Percentiles rank a stretch among this genome's conserved stretches.
These are phyloP conservation scores for Festucalex cinctus DNA, from an alignment of 2,113 vertebrate species.

Conservation along the genomic window DNA sequence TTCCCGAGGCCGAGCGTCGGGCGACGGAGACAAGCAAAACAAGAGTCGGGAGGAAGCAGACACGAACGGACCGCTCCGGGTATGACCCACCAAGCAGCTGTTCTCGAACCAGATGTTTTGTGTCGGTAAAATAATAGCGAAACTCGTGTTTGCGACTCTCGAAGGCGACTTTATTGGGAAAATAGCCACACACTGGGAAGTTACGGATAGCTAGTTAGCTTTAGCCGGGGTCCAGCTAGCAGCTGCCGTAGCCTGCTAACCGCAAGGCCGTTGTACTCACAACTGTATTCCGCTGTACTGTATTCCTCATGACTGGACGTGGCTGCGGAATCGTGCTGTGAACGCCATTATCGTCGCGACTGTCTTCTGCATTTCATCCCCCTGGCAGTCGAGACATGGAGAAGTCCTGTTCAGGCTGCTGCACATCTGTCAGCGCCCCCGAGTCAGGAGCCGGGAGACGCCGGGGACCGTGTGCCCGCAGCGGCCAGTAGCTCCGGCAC, in stretches of 20 bases:
- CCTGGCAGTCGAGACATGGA: constrained; percentile 57
- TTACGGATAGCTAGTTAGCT: constrained; percentile 41
- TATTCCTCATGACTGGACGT: not conserved
- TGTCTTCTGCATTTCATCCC: not conserved
- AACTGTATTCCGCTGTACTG: not conserved
- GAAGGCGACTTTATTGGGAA: not conserved
- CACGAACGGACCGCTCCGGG: constrained; percentile 14
- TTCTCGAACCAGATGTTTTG: not conserved
- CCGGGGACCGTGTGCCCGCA: constrained; percentile 43
- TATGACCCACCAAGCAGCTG: not conserved
- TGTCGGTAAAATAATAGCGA: not conserved
- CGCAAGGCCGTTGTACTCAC: constrained; percentile 48
- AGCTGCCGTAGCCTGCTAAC: constrained; percentile 17
- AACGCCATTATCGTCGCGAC: not conserved
- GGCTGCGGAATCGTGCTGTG: not conserved
- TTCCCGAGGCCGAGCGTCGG: not conserved
- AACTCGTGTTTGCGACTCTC: not conserved
- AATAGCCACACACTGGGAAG: constrained; percentile 13
- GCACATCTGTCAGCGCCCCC: constrained; percentile 58
- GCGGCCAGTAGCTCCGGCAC: constrained; percentile 34
- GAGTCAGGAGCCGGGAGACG: constrained; percentile 39
- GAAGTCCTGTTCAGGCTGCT: constrained; percentile 41
- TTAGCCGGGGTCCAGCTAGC: constrained; percentile 33
- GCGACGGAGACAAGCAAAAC: constrained; percentile 29
- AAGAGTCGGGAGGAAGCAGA: constrained; percentile 22